Base-by-base conservation (phyloP, 2,113 vertebrate genomes). In the Pygoscelis antarcticus region DNA sequence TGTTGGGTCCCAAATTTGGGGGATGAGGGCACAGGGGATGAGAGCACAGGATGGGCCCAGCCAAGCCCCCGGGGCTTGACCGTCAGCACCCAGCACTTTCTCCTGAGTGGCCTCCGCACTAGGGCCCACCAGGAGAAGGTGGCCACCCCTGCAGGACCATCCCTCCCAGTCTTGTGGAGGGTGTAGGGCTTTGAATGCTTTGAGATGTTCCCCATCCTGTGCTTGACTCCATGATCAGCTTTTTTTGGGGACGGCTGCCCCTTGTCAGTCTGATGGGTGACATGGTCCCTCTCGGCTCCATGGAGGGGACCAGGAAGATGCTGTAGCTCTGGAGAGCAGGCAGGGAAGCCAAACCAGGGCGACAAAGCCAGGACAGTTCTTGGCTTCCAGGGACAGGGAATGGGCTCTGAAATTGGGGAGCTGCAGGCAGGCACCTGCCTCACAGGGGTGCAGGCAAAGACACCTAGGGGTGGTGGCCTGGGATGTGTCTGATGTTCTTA, bases 91-190 rank as follows among this genome's bases (percentile, higher is more conserved):
- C 7, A 22, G 25, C 10, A 29, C 47, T 51, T 46, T 32, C 25
- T 86, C 18, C 32, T 46, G 27, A 11, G 27, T 71, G 51, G 11
- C 8, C 34, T 38, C 51, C 42, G 71, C 8, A 13, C 8, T 1
- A 17, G 47, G 58, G 7, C 8, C 22, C 26, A 57, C 20, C 55
- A 71, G 32, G 13, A 74, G 40, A 34, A 52, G 34, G 55, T 70
- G 64, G 20, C 19, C 13, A 13, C 9, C 20, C 9, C 62, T 42
- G 62, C 29, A 55, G 68, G 47, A 72, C 14, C 29, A 19, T 3
- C 6, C 9, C 3, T 52, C 13, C 22, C 2, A 0, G 13, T 2
- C 38, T 42, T 30, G 29, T 2, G 3, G 32, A 36, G 18, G 18
- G 32, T 34, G 22, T 2, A 12, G 32, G 13, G 19, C 46, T 79